Evolutionary conservation across 2,113 vertebrate genomes (phyloP), one percentile per base, ranked within the genome.

Genomic region (Hypocryptadius cinnamomeus): DNA sequence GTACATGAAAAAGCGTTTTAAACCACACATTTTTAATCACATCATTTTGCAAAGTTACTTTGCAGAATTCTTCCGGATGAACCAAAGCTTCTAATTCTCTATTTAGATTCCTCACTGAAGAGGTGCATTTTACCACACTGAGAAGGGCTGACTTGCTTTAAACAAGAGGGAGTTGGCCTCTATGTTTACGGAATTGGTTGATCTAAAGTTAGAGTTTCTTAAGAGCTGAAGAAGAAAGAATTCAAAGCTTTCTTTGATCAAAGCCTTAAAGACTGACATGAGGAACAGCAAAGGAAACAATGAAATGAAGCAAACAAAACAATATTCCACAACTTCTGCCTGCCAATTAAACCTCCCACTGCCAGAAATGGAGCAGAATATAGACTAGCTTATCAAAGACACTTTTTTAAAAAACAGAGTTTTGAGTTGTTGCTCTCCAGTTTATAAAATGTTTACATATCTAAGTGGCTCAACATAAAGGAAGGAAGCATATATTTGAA

Each of bases 201-300:
- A 71, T 87, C 37, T 92, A 47, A 73, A 86, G 35, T 59, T 39
- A 31, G 3, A 39, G 14, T 66, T 94, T 60, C 35, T 47, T 40
- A 74, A 84, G 25, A 81, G 15, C n/a, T 65, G 39, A 89, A 84
- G 60, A 74, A 81, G 35, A 80, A 88, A 74, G 7, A 10, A 79
- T 90, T 93, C 48, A 84, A 83, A 92, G 66, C 17, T 79, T 85
- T 51, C 44, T 83, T 72, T 81, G 86, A 93, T 96, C 94, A 96
- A 91, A 93, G 33, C 19, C 53, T 33, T 15, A n/a, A 76, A 79
- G n/a, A 68, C 18, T 76, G 83, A 79, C 21, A 14, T 61, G 47
- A 88, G 33, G 85, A 90, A 70, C 15, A 78, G 13, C 40, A 87
- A 30, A 17, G 13, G 11, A 92, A 94, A 90, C 33, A 86, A 76